Percentiles rank a stretch among this genome's conserved stretches.
These are phyloP conservation scores for Minunthozetes semirufus DNA, from an alignment of 2,888 invertebrate species.

Conservation along the genomic window DNA sequence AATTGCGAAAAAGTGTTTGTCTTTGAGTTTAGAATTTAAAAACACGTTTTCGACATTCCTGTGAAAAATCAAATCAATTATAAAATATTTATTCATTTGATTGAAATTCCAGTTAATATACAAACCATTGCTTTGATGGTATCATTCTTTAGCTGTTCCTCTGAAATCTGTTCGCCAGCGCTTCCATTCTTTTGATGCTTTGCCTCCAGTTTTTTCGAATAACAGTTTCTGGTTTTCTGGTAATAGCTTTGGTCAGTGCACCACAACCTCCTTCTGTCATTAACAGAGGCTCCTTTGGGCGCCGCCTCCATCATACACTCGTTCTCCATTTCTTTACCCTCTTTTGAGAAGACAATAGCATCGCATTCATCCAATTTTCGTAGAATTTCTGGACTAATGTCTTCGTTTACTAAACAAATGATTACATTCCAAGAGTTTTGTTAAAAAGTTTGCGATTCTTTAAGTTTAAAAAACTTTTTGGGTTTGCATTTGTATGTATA, in stretches of 20 bases:
- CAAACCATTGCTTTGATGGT: conserved; percentile 15
- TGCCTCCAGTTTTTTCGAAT: conserved; percentile 9
- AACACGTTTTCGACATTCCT: conserved; percentile 28
- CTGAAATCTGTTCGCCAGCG: conserved; percentile 20
- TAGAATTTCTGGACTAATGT: not conserved
- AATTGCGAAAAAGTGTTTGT: not conserved
- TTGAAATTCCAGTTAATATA: not conserved
- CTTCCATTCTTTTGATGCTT: conserved; percentile 4
- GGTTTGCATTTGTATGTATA: no score
- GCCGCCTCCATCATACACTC: conserved; percentile 17
- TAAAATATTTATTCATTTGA: not conserved
- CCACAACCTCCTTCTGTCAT: conserved; percentile 18
- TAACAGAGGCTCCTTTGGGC: conserved; percentile 16
- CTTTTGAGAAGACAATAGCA: conserved; percentile 25
- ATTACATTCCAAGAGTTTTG: no score
- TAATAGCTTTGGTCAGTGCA: conserved; percentile 23
- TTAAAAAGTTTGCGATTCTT: no score
- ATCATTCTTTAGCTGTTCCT: conserved; percentile 12
- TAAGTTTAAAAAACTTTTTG: no score
- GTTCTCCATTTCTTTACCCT: conserved; percentile 18
- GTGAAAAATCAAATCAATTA: not conserved
- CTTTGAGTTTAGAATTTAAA: not conserved
- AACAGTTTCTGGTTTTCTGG: conserved; percentile 14
- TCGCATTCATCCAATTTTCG: conserved; percentile 25
- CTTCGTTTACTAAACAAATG: not conserved